Evolutionary conservation across 2,888 invertebrate species (phyloP).

Genomic region (Chydorus sphaericus): DNA sequence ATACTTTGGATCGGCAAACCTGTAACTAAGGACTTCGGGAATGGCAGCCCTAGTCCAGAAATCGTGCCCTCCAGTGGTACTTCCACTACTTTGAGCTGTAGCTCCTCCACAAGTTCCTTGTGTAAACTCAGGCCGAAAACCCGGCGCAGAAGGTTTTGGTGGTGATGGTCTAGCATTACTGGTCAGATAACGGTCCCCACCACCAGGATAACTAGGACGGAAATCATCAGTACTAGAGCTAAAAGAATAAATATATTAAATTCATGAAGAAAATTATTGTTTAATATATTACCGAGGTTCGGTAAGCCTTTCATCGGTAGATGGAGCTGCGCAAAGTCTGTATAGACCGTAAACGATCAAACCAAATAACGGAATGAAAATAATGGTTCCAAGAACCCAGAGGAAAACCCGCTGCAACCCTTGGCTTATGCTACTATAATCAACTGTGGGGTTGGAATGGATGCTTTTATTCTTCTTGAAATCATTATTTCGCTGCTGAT

Average conservation of each 20-base stretch:
- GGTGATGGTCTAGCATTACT: too few species aligned
- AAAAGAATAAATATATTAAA: not conserved
- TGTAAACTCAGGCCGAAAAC: slow-evolving; percentile 26
- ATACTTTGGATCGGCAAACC: slow-evolving; percentile 22
- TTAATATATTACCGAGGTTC: slow-evolving; percentile 11
- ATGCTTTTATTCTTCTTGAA: slow-evolving; percentile 7
- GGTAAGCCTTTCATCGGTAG: slow-evolving; percentile 9
- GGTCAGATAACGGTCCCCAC: slow-evolving; percentile 18
- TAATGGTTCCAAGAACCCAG: slow-evolving; percentile 24
- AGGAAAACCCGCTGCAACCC: not conserved
- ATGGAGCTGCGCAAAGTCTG: slow-evolving; percentile 27
- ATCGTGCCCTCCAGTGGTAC: slow-evolving; percentile 21
- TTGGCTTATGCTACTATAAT: slow-evolving; percentile 2
- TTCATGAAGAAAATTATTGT: not conserved
- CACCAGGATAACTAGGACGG: slow-evolving; percentile 17
- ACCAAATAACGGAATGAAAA: slow-evolving; percentile 26
- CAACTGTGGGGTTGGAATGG: not conserved
- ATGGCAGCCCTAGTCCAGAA: slow-evolving; percentile 28
- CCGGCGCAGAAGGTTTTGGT: slow-evolving; percentile 25
- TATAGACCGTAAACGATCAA: slow-evolving; percentile 30
- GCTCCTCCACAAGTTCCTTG: slow-evolving; percentile 19
- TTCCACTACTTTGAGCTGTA: slow-evolving; percentile 16
- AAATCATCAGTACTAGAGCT: slow-evolving; percentile 24
- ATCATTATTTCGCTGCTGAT: slow-evolving; percentile 11
- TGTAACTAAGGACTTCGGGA: slow-evolving; percentile 27